These are phyloP conservation scores for Xestoiulus laeticollis DNA, from an alignment of 2,888 invertebrate species.

Conservation along the genomic window DNA sequence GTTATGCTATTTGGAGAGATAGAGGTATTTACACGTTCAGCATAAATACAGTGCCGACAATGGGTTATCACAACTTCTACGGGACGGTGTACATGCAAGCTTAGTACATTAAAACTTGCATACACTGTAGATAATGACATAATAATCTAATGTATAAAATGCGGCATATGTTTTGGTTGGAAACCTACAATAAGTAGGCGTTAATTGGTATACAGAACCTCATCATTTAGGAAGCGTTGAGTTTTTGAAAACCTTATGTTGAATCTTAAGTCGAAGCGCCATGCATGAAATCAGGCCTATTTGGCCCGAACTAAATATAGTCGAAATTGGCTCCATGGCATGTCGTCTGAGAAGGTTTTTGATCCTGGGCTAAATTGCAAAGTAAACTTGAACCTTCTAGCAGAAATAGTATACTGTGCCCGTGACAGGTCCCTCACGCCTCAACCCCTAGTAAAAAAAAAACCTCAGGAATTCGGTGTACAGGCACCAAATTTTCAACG, in stretches of 20 bases:
- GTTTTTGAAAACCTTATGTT: not conserved
- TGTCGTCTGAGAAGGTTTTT: conserved; percentile 15
- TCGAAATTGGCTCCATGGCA: conserved; percentile 15
- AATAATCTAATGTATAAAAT: too few species aligned
- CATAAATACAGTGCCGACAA: too few species aligned
- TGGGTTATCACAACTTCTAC: too few species aligned
- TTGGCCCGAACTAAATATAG: conserved; percentile 6
- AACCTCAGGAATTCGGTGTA: not conserved
- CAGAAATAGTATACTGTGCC: conserved; percentile 27
- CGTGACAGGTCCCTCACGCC: conserved; percentile 29
- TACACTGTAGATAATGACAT: too few species aligned
- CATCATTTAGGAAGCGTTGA: not conserved
- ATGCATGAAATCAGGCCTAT: not conserved
- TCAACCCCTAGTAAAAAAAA: conserved; percentile 16
- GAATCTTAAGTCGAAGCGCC: not conserved
- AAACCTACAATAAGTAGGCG: not conserved
- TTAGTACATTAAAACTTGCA: too few species aligned
- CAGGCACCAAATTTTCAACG: not conserved
- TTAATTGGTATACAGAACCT: not conserved
- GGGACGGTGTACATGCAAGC: too few species aligned
- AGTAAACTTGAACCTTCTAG: conserved; percentile 30
- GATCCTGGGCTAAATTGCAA: conserved; percentile 27
- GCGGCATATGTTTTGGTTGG: too few species aligned
- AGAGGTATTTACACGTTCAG: too few species aligned
- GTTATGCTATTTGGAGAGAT: too few species aligned